A percentile compares a stretch with the other conserved stretches of the same genome.
phyloP scores from a whole-genome alignment of 1,140 invertebrate genomes.

The Drosophila watanabei region DNA sequence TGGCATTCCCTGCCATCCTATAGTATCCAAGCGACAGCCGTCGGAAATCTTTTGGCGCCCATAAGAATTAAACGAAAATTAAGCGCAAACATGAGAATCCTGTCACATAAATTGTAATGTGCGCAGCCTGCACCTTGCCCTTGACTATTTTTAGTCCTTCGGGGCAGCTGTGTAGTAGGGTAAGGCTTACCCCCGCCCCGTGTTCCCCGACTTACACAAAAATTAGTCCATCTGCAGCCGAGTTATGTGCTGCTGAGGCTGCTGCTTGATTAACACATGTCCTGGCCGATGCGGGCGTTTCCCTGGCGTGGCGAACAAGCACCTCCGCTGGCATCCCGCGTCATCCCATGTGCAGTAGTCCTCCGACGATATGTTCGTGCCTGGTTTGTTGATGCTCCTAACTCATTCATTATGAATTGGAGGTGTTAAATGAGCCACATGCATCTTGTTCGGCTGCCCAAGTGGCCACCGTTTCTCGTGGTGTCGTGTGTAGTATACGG shows the following conservation, averaged over 20 bases:
- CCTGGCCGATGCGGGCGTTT: slow-evolving; percentile 74
- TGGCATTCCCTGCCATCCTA: neutral
- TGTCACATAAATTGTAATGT: slow-evolving; percentile 76
- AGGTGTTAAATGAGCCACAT: slow-evolving; percentile 75
- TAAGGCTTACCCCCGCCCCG: slow-evolving; percentile 28
- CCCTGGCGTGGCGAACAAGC: slow-evolving; percentile 56
- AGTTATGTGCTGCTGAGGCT: slow-evolving; percentile 69
- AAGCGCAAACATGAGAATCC: slow-evolving; percentile 81
- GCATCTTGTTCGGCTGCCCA: slow-evolving; percentile 32
- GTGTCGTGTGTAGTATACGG: slow-evolving; percentile 1
- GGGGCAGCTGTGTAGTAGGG: slow-evolving; percentile 28
- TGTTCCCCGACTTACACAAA: slow-evolving; percentile 9
- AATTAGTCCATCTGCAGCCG: slow-evolving; percentile 65
- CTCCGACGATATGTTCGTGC: slow-evolving; percentile 60
- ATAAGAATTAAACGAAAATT: slow-evolving; percentile 84
- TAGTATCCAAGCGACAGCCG: slow-evolving; percentile 15
- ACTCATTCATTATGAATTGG: slow-evolving; percentile 84
- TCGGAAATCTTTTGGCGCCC: slow-evolving; percentile 64
- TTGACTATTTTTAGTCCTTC: slow-evolving; percentile 74
- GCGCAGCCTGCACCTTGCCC: slow-evolving; percentile 55
- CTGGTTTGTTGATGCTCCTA: slow-evolving; percentile 82
- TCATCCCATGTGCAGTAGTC: slow-evolving; percentile 40
- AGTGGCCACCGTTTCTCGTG: neutral
- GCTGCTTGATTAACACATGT: slow-evolving; percentile 82
- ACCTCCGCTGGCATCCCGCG: slow-evolving; percentile 22